Conservation (phyloP, 2,888 invertebrate genomes). For the Eubasilissa splendida region DNA sequence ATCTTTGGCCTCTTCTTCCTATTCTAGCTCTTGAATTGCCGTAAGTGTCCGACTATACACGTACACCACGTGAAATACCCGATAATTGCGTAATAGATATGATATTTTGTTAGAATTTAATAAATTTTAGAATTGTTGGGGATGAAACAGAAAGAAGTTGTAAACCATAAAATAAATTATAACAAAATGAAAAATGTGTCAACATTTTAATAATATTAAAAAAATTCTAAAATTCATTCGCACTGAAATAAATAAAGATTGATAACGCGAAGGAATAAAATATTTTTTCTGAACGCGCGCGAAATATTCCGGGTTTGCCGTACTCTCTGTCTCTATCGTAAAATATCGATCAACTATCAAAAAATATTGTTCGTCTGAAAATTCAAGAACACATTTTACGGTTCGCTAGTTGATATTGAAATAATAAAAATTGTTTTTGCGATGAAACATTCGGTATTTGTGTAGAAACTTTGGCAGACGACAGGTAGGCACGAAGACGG, state of each 20-base stretch:
- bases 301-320: not conserved
- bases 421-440: constrained; percentile 30
- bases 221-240: not conserved
- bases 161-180: too few species aligned
- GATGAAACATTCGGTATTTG: constrained; percentile 40
- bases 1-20: constrained; percentile 14
- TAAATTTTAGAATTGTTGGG: too few species aligned
- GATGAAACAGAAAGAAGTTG: too few species aligned
- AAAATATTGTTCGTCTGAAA: constrained; percentile 2
- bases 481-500: constrained; percentile 42
- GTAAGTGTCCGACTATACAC: too few species aligned
- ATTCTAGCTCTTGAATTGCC: too few species aligned
- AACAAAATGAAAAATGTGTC: not conserved
- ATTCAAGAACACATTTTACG: constrained; percentile 31
- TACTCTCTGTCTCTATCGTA: not conserved
- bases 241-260: not conserved
- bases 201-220: not conserved
- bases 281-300: not conserved
- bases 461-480: constrained; percentile 35
- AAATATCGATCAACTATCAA: too few species aligned
- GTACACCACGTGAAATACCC: too few species aligned
- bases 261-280: not conserved
- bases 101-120: too few species aligned
- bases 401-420: constrained; percentile 38
- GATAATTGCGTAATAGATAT: too few species aligned